Evolutionary conservation across 2,797 vertebrate species (phyloP).

Genomic region (Gila robusta): DNA sequence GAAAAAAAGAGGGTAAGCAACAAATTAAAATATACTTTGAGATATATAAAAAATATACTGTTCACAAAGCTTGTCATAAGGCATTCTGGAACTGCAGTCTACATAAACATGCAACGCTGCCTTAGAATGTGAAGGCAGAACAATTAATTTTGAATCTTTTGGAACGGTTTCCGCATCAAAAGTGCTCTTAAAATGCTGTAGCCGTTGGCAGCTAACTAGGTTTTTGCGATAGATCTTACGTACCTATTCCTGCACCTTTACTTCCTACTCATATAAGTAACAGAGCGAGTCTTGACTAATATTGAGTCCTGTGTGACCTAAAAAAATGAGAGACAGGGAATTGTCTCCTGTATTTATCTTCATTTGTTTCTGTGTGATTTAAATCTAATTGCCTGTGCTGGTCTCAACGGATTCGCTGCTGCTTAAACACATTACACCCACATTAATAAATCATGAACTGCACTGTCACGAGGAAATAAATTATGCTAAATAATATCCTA

Average conservation of each 20-base stretch:
- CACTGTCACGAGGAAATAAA: slow-evolving; percentile 57
- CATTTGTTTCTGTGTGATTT: slow-evolving; percentile 63
- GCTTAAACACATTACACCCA: slow-evolving; percentile 64
- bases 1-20: not conserved
- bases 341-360: slow-evolving; percentile 62
- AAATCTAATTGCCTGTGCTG: slow-evolving; percentile 54
- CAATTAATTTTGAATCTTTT: not conserved
- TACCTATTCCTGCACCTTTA: not conserved
- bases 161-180: not conserved
- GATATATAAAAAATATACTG: not conserved
- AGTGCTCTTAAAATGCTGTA: not conserved
- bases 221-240: not conserved
- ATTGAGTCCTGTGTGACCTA: slow-evolving; percentile 26
- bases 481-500: slow-evolving; percentile 60
- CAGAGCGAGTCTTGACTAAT: slow-evolving; percentile 15
- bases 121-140: not conserved
- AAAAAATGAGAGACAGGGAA: slow-evolving; percentile 51
- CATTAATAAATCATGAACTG: slow-evolving; percentile 65
- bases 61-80: not conserved
- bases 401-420: slow-evolving; percentile 57
- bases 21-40: not conserved
- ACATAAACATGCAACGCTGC: not conserved
- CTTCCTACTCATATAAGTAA: slow-evolving; percentile 7
- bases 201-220: not conserved
- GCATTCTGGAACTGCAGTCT: not conserved